These are phyloP conservation scores for Pomatorhinus ruficollis DNA, from an alignment of 2,113 vertebrate genomes.

Conservation along the genomic window DNA sequence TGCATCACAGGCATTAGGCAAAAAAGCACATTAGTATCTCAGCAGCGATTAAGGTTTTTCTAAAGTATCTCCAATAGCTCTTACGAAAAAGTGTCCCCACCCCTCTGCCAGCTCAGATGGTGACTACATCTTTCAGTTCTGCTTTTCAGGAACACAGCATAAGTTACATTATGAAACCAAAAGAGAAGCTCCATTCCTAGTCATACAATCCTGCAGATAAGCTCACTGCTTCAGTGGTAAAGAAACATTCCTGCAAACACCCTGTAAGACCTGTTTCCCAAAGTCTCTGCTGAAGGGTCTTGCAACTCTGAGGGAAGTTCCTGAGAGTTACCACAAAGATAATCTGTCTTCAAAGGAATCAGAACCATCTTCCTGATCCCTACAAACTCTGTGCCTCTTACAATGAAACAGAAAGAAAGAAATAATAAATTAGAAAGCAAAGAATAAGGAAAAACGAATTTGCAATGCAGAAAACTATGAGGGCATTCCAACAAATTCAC, in stretches of 20 bases:
- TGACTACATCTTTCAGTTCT: not conserved
- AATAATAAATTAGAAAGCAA: not conserved
- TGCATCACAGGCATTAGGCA: not conserved
- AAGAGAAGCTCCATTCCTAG: not conserved
- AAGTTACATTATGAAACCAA: not conserved
- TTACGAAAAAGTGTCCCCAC: not conserved
- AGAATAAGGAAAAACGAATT: not conserved
- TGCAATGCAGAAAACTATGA: not conserved
- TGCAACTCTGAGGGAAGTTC: not conserved
- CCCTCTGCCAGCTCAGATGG: not conserved
- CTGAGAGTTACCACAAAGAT: not conserved
- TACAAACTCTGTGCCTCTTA: not conserved
- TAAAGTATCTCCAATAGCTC: not conserved
- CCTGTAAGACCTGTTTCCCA: not conserved
- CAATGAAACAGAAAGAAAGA: not conserved
- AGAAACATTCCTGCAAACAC: not conserved
- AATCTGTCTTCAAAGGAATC: not conserved
- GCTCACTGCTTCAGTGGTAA: not conserved
- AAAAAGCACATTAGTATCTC: not conserved
- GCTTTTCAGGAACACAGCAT: not conserved
- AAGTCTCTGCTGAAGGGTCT: not conserved
- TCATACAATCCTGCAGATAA: not conserved
- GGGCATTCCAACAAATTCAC: not conserved
- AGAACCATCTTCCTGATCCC: not conserved
- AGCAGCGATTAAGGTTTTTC: not conserved